Evolutionary conservation across 2,797 vertebrate species (phyloP), one percentile per base, ranked within the genome.

Genomic region (Pelochelys cantorii): DNA sequence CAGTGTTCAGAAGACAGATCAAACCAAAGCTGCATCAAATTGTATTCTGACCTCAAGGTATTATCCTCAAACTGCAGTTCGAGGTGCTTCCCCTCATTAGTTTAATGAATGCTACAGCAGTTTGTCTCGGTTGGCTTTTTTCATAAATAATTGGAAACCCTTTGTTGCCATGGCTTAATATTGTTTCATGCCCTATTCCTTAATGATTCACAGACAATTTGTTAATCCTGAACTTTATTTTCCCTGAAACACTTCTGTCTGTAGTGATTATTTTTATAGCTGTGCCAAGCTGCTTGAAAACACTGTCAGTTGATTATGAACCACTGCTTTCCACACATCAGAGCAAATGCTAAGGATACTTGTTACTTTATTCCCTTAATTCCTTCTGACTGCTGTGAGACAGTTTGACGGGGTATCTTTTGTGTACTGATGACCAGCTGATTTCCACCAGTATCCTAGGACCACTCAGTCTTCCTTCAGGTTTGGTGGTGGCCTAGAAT

Each of bases 101-200:
- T 93, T 97, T 97, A 96, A 97, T 94, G 92, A 96, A 92, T 88
- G 62, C 55, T 90, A 62, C 80, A 95, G 74, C 74, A 90, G 54
- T 94, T 97, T 96, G 95, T 97, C 90, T 97, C 90, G 29, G 53
- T 89, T 97, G 96, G 93, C 79, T 96, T 95, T 96, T 96, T 95
- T 88, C 90, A 93, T 93, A 97, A 97, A 97, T 97, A 96, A 96
- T 85, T 94, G 86, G 71, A 92, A 96, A 86, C 74, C 86, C 86
- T 95, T 93, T 94, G 85, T 95, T 96, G 89, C 85, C 27, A 8
- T 81, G 90, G 77, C n/a, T 93, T 96, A 95, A 95, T 96, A 89
- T 60, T 10, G 80, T 96, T 95, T 97, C 93, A 94, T 96, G 92
- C 96, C 92, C 90, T 92, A 25, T 65, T 65, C 53, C 93, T 97